phyloP scores from a whole-genome alignment of 2,888 invertebrate species.

The Chouioia cunea region DNA sequence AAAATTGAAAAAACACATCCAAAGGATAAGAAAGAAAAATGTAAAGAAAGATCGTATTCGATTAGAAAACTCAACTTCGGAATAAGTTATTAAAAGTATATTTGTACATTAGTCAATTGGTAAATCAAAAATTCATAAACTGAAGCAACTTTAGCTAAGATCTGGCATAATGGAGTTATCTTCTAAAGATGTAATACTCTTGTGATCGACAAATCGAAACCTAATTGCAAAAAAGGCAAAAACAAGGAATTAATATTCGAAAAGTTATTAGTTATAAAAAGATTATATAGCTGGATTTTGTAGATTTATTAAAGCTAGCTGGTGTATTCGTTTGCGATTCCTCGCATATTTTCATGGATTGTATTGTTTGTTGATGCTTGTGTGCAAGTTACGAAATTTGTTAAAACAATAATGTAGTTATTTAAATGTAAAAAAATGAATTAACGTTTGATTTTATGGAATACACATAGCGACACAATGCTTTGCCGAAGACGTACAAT shows the following conservation, averaged over 20 bases:
- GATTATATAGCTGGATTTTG: no score
- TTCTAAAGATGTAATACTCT: no score
- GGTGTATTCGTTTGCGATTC: no score
- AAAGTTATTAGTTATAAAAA: no score
- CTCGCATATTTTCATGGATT: no score
- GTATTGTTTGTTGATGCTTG: no score
- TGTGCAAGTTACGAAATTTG: neutral
- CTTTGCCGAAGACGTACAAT: no score
- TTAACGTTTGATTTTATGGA: neutral
- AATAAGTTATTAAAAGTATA: slow-evolving; percentile 23
- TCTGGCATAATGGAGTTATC: no score
- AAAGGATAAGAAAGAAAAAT: slow-evolving; percentile 83
- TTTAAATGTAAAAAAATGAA: slow-evolving; percentile 1
- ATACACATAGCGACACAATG: slow-evolving; percentile 15
- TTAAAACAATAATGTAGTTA: neutral
- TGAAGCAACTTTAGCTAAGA: slow-evolving; percentile 1
- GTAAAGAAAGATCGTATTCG: slow-evolving; percentile 63
- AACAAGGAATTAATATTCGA: no score
- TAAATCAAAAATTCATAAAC: neutral
- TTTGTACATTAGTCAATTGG: slow-evolving; percentile 17
- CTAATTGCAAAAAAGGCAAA: no score
- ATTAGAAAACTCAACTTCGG: slow-evolving; percentile 47
- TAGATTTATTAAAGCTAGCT: no score
- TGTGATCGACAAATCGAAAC: no score
- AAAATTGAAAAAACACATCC: slow-evolving; percentile 84